Conservation (phyloP, 2,113 vertebrate species). For the Alouatta palliata region DNA sequence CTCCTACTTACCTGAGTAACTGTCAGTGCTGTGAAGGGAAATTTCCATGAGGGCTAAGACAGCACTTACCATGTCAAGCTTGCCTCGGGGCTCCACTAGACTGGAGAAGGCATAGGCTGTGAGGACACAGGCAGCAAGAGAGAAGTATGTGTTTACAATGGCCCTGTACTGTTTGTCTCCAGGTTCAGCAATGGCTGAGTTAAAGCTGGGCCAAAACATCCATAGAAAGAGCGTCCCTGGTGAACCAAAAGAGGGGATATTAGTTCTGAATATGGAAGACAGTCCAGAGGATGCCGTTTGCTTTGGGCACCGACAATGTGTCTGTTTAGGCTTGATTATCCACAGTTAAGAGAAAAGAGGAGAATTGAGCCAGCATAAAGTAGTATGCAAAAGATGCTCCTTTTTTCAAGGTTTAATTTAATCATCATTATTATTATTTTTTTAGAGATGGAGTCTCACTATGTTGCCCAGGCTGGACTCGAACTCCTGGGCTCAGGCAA, state of each 20-base stretch:
- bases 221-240: slow-evolving; percentile 91
- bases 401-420: neutral
- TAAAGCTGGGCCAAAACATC: slow-evolving; percentile 99
- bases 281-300: neutral
- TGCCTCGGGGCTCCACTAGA: slow-evolving; percentile 90
- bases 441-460: neutral
- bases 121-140: slow-evolving; percentile 90
- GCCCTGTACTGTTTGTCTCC: slow-evolving; percentile 78
- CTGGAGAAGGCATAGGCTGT: slow-evolving; percentile 93
- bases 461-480: neutral
- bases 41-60: neutral
- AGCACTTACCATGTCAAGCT: slow-evolving; percentile 92
- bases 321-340: neutral
- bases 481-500: neutral
- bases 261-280: neutral
- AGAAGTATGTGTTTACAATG: slow-evolving; percentile 94
- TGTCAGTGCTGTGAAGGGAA: neutral
- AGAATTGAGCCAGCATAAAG: neutral
- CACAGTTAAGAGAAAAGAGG: neutral
- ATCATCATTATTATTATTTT: neutral
- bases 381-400: neutral
- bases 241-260: neutral
- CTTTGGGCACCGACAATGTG: neutral
- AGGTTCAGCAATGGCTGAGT: slow-evolving; percentile 88
- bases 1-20: neutral